These are phyloP conservation scores for Drosophila burlai DNA, from an alignment of 1,140 invertebrate genomes.

Conservation along the genomic window DNA sequence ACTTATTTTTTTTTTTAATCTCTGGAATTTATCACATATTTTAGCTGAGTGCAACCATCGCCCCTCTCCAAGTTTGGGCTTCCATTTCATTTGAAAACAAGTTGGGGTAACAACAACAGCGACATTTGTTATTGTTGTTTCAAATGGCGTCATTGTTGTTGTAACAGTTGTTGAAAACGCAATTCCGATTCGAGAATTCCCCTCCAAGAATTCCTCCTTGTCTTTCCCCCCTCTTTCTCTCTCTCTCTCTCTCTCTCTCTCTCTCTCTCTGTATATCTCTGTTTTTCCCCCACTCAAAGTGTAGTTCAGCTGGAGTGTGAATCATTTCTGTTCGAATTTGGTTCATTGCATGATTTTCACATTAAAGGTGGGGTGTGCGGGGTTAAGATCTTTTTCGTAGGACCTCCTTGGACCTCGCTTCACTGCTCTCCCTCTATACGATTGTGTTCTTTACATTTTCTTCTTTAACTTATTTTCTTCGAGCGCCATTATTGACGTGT, in stretches of 20 bases:
- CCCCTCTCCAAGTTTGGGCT: background rate
- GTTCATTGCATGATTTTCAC: slow-evolving; percentile 83
- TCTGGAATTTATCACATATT: background rate
- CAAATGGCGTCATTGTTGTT: slow-evolving; percentile 61
- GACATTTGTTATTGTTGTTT: slow-evolving; percentile 60
- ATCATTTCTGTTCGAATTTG: slow-evolving; percentile 83
- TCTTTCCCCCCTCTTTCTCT: background rate
- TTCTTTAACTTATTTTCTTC: slow-evolving; percentile 71
- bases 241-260: background rate
- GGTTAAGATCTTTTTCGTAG: slow-evolving; percentile 31
- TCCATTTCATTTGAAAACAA: slow-evolving; percentile 40
- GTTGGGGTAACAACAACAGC: slow-evolving; percentile 22
- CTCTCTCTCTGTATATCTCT: background rate
- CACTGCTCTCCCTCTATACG: slow-evolving; percentile 41
- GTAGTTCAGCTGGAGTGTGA: slow-evolving; percentile 74
- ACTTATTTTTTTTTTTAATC: background rate
- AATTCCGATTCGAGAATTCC: slow-evolving; percentile 58
- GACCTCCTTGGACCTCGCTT: slow-evolving; percentile 38
- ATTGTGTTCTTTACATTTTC: slow-evolving; percentile 58
- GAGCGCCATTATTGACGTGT: slow-evolving; percentile 79
- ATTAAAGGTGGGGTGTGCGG: slow-evolving; percentile 47
- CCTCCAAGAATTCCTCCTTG: slow-evolving; percentile 16
- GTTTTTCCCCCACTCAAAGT: slow-evolving; percentile 40
- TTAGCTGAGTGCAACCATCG: slow-evolving; percentile 8
- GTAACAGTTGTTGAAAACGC: slow-evolving; percentile 75